Conservation (phyloP, 2,113 vertebrate species). For the Lepisosteus osseus region DNA sequence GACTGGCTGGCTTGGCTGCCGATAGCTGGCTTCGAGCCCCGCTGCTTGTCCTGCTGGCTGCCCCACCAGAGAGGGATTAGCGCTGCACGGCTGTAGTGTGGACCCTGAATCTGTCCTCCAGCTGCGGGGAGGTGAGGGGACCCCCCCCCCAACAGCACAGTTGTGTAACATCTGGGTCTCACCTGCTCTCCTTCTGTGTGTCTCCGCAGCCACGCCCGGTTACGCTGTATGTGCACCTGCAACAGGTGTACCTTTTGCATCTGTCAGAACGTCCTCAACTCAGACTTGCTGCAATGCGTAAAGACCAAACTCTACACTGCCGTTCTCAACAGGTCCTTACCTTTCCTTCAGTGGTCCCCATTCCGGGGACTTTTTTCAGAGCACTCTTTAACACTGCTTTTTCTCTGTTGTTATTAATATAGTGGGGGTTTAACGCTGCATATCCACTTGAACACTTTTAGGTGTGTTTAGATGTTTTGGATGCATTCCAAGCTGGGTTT, state of each 20-base stretch:
- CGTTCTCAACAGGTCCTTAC: constrained; percentile 92
- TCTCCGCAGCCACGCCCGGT: constrained; percentile 92
- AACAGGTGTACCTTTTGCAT: constrained; percentile 98
- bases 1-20: too few species aligned
- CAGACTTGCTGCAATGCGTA: constrained; percentile 94
- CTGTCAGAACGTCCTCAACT: constrained; percentile 98
- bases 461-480: too few species aligned
- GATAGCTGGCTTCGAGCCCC: too few species aligned
- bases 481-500: too few species aligned
- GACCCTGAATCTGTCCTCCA: constrained; percentile 51
- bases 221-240: constrained; percentile 95
- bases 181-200: constrained; percentile 78
- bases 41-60: too few species aligned
- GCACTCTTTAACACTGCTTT: not conserved
- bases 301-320: constrained; percentile 95
- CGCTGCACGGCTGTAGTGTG: constrained; percentile 71
- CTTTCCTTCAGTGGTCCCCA: constrained; percentile 52
- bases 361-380: not conserved
- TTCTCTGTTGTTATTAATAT: constrained; percentile 17
- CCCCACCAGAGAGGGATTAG: not conserved
- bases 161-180: constrained; percentile 70
- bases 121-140: constrained; percentile 62
- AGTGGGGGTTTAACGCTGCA: constrained; percentile 52
- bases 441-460: constrained; percentile 50
- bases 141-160: constrained; percentile 29